Evolutionary conservation across 2,888 invertebrate genomes (phyloP), one percentile per base, ranked within the genome.

Genomic region (Synanthedon andrenaeformis): DNA sequence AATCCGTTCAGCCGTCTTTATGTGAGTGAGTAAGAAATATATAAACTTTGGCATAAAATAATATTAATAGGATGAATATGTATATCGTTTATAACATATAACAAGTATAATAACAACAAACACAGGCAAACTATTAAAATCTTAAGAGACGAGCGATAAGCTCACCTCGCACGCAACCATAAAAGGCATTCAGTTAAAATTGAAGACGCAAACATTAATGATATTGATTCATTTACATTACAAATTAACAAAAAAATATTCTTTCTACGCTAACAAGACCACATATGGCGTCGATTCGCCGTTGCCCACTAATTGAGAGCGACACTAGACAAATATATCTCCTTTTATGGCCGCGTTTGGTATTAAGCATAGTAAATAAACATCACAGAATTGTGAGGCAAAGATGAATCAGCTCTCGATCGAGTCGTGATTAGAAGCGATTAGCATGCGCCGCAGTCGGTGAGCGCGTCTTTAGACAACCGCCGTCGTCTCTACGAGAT

Each of bases 401-500:
- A 65, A 74, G 79, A 78, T 85, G 85, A 84, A 83, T 87, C 84
- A 85, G 83, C 74, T 75, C 76, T 74, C 79, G 83, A 85, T 85
- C 81, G 79, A 65, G 74, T 69, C 72, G 72, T 84, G 84, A 84
- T 87, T 85, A 85, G 79, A 75, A 64, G 69, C 83, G 83, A 85
- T 86, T 85, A 86, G 80, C 80, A 82, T 84, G 79, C 76, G 79
- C 74, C 66, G 60, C 35, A 6, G 35, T 10, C 35, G 10, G 35
- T 8, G 35, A 35, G 8, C 35, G 35, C 35, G 35, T 8, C 35
- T 35, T 35, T 35, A 35, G 35, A 35, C 35, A 35, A 35, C 8
- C 8, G 35, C 35, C 35, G 10, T 35, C 35, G 35, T 35, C 35
- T 35, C 10, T 35, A 35, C 35, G 6, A 35, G 35, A 23, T 23